Percentiles rank a stretch among this genome's conserved stretches.
Conservation (phyloP, 23 tunicate genomes). For the Botrylloides violaceus region DNA sequence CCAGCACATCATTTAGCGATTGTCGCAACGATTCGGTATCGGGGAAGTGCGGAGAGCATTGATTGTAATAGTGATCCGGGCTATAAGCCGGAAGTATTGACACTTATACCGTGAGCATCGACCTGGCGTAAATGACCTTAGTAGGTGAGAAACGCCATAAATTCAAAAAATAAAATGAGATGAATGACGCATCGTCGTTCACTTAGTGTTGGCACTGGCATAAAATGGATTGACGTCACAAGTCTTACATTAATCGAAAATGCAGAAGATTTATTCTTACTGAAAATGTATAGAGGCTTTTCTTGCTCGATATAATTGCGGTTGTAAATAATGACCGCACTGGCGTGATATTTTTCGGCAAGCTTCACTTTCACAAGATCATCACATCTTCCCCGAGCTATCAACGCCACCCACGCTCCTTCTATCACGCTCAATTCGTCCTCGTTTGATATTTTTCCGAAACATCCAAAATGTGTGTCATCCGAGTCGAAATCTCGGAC, state of each 20-base stretch:
- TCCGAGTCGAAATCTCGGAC: slow-evolving; percentile 30
- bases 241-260: background rate
- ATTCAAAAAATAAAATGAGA: no score
- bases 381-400: slow-evolving; percentile 50
- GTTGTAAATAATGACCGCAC: slow-evolving; percentile 76
- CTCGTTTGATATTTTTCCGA: slow-evolving; percentile 25
- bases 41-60: no score
- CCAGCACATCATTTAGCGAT: no score
- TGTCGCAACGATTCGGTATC: no score
- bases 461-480: slow-evolving; percentile 51
- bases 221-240: no score
- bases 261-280: background rate
- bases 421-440: slow-evolving; percentile 21
- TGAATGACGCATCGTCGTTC: no score
- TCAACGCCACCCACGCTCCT: slow-evolving; percentile 58
- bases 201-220: no score
- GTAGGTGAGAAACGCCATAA: no score
- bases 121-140: no score
- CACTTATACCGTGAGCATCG: no score
- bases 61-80: no score
- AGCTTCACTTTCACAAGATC: slow-evolving; percentile 57
- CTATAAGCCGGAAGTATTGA: no score
- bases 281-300: background rate
- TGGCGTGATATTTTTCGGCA: slow-evolving; percentile 60
- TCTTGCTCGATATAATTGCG: slow-evolving; percentile 20